Conservation (phyloP, 2,113 vertebrate species). For the Lichenostomus cassidix region DNA sequence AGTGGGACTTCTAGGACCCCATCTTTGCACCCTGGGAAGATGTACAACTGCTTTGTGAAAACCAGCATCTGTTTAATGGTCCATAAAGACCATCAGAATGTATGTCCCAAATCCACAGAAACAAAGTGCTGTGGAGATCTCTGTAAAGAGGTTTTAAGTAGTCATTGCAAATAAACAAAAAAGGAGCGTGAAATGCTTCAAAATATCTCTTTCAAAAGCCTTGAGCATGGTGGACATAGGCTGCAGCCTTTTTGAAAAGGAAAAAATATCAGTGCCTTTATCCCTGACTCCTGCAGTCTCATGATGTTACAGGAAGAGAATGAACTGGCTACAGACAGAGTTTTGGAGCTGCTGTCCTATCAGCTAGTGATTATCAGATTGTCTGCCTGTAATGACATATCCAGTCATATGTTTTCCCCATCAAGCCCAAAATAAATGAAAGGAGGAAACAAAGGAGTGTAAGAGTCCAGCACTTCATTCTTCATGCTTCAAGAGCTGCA, state of each 20-base stretch:
- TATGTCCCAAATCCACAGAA: neutral
- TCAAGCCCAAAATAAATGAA: slow-evolving; percentile 64
- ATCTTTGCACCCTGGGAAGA: neutral
- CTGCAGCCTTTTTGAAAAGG: neutral
- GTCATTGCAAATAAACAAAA: neutral
- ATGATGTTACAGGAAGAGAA: neutral
- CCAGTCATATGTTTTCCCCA: slow-evolving; percentile 47
- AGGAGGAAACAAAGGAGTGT: slow-evolving; percentile 46
- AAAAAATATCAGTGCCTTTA: neutral
- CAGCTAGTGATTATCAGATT: neutral
- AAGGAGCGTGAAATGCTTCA: neutral
- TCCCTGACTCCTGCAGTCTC: neutral
- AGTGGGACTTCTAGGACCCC: neutral
- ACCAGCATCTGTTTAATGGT: neutral
- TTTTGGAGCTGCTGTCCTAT: neutral
- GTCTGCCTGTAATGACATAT: slow-evolving; percentile 26
- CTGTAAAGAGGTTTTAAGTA: neutral
- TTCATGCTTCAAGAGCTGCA: slow-evolving; percentile 43
- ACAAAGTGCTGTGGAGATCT: fast-evolving
- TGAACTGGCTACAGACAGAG: neutral
- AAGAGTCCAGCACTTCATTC: slow-evolving; percentile 58
- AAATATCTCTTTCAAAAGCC: neutral
- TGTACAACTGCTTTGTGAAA: neutral
- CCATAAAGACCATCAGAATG: neutral
- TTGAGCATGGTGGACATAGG: neutral